A percentile compares a stretch with the other conserved stretches of the same genome.
Evolutionary conservation across 2,113 vertebrate genomes (phyloP).

Genomic region (Hiodon tergisus): DNA sequence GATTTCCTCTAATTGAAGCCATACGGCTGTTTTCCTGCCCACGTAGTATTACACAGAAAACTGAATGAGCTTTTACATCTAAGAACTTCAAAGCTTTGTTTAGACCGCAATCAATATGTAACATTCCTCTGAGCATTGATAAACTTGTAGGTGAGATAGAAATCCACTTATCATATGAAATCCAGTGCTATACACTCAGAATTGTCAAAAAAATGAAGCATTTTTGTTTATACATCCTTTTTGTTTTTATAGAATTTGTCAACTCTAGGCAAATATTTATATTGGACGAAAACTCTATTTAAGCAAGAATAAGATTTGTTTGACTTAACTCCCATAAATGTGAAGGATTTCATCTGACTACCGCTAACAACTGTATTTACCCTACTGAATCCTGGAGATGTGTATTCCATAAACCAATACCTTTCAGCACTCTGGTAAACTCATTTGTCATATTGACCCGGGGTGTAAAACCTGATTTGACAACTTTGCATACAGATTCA

Average conservation of each 20-base stretch:
- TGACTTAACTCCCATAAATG: not conserved
- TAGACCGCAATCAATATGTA: slow-evolving; percentile 28
- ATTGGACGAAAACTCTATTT: too few relatives aligned
- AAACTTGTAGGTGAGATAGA: slow-evolving; percentile 13
- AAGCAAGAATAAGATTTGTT: not conserved
- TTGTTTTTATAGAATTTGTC: too few relatives aligned
- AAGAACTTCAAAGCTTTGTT: slow-evolving; percentile 22
- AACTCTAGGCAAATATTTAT: too few relatives aligned
- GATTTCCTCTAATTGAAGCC: slow-evolving; percentile 1
- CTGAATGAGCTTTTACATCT: slow-evolving; percentile 19
- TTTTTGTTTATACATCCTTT: too few relatives aligned
- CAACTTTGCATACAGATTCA: too few relatives aligned
- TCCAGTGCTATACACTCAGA: not conserved
- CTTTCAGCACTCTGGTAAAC: too few relatives aligned
- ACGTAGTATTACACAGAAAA: slow-evolving; percentile 23
- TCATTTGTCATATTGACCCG: too few relatives aligned
- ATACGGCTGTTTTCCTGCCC: slow-evolving; percentile 9
- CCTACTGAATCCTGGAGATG: too few relatives aligned
- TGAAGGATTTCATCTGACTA: not conserved
- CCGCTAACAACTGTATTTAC: too few relatives aligned
- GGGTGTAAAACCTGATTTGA: too few relatives aligned
- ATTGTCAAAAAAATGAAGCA: too few relatives aligned
- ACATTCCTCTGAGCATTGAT: slow-evolving; percentile 28
- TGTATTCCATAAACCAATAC: too few relatives aligned
- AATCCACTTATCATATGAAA: slow-evolving; percentile 9